Conservation (phyloP, 1,140 invertebrate species). For the Trialeurodes vaporariorum region DNA sequence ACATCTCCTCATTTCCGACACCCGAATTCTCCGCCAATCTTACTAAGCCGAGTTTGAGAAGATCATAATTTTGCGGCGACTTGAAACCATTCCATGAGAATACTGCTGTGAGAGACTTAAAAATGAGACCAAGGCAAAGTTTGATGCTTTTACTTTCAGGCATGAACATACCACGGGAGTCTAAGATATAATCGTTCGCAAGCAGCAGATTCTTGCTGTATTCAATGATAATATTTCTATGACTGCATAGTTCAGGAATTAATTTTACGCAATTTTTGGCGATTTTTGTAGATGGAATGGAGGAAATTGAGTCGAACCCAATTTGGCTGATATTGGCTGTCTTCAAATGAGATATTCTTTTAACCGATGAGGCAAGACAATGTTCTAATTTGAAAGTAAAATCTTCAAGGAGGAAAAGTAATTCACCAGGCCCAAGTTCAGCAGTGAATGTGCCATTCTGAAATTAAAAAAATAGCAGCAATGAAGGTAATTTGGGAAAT, state of each 20-base stretch:
- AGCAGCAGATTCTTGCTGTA: constrained; percentile 35
- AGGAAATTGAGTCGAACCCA: constrained; percentile 21
- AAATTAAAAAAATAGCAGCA: constrained; percentile 10
- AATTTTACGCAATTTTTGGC: constrained; percentile 24
- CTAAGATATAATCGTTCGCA: constrained; percentile 42
- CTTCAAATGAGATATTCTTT: constrained; percentile 18
- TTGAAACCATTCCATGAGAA: constrained; percentile 3
- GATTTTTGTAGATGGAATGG: constrained; percentile 18
- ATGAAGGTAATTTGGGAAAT: not conserved
- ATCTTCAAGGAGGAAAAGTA: constrained; percentile 39
- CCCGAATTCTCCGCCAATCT: not conserved
- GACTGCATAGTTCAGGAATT: constrained; percentile 22
- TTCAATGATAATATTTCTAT: constrained; percentile 26
- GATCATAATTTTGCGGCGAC: not conserved
- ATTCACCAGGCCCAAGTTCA: constrained; percentile 34
- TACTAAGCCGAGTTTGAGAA: not conserved
- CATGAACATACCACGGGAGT: constrained; percentile 43
- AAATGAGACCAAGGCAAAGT: constrained; percentile 42
- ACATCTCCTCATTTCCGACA: not conserved
- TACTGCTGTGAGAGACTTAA: constrained; percentile 29
- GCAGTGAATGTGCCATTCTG: constrained; percentile 23
- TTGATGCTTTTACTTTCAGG: constrained; percentile 40
- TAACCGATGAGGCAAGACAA: constrained; percentile 17
- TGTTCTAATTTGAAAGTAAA: constrained; percentile 35
- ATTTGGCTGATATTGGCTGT: constrained; percentile 11